Percentiles rank a stretch among this genome's conserved stretches.
These are phyloP conservation scores for Hirtodrosophila histrioides DNA, from an alignment of 2,888 invertebrate species.

Conservation along the genomic window DNA sequence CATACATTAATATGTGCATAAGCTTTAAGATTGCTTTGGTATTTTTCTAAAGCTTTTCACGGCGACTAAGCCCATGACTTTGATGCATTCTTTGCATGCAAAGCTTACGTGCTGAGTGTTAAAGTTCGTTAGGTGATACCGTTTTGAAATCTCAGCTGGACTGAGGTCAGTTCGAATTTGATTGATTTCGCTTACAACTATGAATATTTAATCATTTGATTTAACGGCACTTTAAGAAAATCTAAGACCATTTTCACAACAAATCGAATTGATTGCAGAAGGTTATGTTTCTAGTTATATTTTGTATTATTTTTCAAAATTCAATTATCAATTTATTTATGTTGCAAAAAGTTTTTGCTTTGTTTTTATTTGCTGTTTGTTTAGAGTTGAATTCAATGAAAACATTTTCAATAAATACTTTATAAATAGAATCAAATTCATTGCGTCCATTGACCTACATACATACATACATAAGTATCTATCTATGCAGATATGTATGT, in stretches of 20 bases:
- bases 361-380: conserved; percentile 28
- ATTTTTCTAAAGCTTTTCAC: conserved; percentile 38
- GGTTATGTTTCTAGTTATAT: conserved; percentile 1
- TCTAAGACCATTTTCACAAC: conserved; percentile 1
- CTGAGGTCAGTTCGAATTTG: no score
- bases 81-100: conserved; percentile 34
- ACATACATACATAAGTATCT: conserved; percentile 12
- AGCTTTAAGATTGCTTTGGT: conserved; percentile 29
- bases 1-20: neutral
- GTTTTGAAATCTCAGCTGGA: conserved; percentile 15
- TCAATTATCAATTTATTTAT: neutral
- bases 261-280: neutral
- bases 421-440: conserved; percentile 35
- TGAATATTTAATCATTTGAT: no score
- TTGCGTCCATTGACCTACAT: conserved; percentile 56
- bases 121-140: conserved; percentile 37
- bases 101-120: conserved; percentile 40
- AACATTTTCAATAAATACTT: conserved; percentile 31
- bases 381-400: conserved; percentile 4
- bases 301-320: conserved; percentile 1
- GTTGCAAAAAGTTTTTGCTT: neutral
- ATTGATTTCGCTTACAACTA: neutral
- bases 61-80: conserved; percentile 5
- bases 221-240: neutral
- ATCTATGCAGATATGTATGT: conserved; percentile 4